Conservation (phyloP, 2,797 vertebrate species). For the Sebastes alutus region DNA sequence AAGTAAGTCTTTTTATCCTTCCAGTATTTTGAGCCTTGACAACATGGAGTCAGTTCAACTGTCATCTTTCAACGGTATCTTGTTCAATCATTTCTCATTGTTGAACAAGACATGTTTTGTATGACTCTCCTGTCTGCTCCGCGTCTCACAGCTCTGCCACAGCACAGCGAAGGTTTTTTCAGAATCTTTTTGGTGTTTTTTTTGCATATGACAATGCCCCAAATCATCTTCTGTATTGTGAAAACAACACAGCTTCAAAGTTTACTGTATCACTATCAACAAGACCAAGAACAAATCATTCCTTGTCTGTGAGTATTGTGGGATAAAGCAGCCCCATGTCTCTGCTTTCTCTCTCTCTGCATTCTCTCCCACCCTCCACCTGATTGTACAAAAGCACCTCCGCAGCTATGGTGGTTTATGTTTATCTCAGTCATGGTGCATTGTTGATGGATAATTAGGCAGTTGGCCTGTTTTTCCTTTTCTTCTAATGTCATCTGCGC, state of each 20-base stretch:
- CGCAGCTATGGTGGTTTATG: neutral
- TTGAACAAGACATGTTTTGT: slow-evolving; percentile 15
- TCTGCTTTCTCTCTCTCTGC: neutral
- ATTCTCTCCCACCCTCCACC: slow-evolving; percentile 4
- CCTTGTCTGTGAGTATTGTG: slow-evolving; percentile 4
- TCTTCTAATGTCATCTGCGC: slow-evolving; percentile 50
- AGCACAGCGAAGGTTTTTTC: neutral
- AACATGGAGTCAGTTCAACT: slow-evolving; percentile 20
- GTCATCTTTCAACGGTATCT: slow-evolving; percentile 21
- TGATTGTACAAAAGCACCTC: slow-evolving; percentile 8
- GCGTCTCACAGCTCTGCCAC: slow-evolving; percentile 6
- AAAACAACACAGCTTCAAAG: slow-evolving; percentile 20
- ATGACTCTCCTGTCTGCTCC: slow-evolving; percentile 8
- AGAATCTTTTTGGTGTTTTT: neutral
- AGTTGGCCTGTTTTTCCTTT: slow-evolving; percentile 24
- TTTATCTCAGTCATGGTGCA: slow-evolving; percentile 47
- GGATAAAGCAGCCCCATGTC: slow-evolving; percentile 3
- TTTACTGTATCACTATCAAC: slow-evolving; percentile 4
- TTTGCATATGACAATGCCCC: neutral
- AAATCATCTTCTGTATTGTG: slow-evolving; percentile 12
- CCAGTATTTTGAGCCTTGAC: slow-evolving; percentile 15
- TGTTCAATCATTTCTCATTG: slow-evolving; percentile 10
- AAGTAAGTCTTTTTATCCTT: slow-evolving; percentile 1
- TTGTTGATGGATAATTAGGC: slow-evolving; percentile 68
- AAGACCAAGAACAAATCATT: slow-evolving; percentile 20